Conservation (phyloP, 2,797 vertebrate genomes). For the Lithobates sylvaticus region DNA sequence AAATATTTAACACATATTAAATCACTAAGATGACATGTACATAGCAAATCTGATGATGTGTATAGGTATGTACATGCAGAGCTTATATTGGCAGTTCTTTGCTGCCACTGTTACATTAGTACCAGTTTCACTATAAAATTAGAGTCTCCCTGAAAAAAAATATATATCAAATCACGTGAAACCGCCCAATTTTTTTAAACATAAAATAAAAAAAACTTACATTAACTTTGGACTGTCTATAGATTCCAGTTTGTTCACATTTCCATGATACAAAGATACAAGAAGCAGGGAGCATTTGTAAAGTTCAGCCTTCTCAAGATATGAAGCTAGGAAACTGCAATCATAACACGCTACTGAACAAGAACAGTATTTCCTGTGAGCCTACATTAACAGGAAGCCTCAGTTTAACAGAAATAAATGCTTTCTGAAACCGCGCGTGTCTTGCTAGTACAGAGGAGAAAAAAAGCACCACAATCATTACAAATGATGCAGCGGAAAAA, state of each 20-base stretch:
- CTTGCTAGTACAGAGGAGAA: background rate
- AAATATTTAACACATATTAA: too few species aligned
- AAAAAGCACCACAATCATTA: background rate
- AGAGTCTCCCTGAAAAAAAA: too few species aligned
- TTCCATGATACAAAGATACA: background rate
- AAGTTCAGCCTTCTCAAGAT: background rate
- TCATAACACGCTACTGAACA: slow-evolving; percentile 32
- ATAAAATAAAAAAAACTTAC: background rate
- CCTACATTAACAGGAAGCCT: slow-evolving; percentile 43
- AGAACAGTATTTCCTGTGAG: slow-evolving; percentile 16
- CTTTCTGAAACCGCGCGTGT: background rate
- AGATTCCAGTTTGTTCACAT: background rate
- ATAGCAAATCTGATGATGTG: too few species aligned
- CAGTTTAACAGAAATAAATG: background rate
- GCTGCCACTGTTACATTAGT: too few species aligned
- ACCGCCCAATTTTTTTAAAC: background rate
- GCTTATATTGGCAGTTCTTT: too few species aligned
- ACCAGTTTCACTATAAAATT: too few species aligned
- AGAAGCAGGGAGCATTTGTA: background rate
- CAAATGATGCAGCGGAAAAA: background rate
- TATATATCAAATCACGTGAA: too few species aligned
- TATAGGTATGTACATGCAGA: too few species aligned
- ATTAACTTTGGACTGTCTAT: background rate
- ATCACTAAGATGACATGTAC: too few species aligned
- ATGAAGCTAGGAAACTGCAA: slow-evolving; percentile 4